Percentiles rank a stretch among this genome's conserved stretches.
These are phyloP conservation scores for Cryptotis parvus DNA, from an alignment of 2,113 vertebrate genomes.

Conservation along the genomic window DNA sequence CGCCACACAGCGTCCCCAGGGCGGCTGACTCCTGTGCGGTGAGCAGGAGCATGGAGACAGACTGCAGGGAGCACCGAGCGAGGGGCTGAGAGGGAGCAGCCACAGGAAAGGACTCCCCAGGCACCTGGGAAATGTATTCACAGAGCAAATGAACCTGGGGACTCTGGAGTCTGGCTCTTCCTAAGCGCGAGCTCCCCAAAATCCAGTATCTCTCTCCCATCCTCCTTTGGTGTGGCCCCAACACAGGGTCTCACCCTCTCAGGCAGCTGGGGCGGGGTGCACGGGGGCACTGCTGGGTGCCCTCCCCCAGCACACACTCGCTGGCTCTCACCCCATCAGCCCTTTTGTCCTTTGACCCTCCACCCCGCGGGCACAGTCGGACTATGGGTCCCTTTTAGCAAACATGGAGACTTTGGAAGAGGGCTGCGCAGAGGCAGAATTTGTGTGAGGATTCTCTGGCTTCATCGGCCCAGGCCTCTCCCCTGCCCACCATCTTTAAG, in stretches of 20 bases:
- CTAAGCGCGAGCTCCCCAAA: not conserved
- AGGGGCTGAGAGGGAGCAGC: not conserved
- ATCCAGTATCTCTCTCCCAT: not conserved
- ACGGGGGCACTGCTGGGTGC: too few relatives aligned
- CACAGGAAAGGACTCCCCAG: not conserved
- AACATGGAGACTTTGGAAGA: fast-evolving
- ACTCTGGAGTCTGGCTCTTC: not conserved
- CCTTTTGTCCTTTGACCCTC: not conserved
- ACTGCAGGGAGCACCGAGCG: not conserved
- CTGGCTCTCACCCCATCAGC: not conserved
- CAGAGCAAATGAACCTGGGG: not conserved
- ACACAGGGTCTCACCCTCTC: not conserved
- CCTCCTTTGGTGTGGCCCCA: not conserved
- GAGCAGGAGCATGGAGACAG: not conserved
- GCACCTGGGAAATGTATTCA: fast-evolving
- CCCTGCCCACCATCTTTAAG: too few relatives aligned
- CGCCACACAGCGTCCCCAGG: not conserved
- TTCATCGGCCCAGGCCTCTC: not conserved
- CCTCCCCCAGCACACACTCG: not conserved
- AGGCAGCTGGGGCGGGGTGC: not conserved
- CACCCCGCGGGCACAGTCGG: not conserved
- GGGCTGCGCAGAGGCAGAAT: not conserved
- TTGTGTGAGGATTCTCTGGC: fast-evolving
- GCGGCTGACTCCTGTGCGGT: too few relatives aligned
- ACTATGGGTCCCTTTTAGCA: not conserved